Evolutionary conservation across 2,113 vertebrate species (phyloP).

Genomic region (Laterallus jamaicensis): DNA sequence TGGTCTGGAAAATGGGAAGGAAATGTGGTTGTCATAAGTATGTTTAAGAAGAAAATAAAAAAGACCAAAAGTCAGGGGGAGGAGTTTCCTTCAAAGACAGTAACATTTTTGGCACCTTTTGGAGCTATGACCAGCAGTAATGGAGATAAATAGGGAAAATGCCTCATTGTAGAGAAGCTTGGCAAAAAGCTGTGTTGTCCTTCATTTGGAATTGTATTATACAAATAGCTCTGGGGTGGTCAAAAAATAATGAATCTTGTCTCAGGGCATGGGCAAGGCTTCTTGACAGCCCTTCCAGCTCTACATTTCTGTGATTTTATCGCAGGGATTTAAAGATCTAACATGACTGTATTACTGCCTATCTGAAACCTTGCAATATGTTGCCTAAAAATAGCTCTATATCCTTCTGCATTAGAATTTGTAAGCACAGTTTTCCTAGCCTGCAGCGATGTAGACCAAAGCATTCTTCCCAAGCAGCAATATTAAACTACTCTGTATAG

Average conservation of each 20-base stretch:
- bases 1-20: not conserved
- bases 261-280: not conserved
- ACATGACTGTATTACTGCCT: not conserved
- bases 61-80: accelerated
- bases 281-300: not conserved
- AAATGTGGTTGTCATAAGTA: not conserved
- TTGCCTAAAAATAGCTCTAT: slow-evolving; percentile 33
- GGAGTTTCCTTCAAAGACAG: not conserved
- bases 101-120: not conserved
- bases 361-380: not conserved
- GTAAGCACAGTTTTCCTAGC: slow-evolving; percentile 32
- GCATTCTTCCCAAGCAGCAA: not conserved
- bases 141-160: not conserved
- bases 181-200: not conserved
- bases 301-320: not conserved
- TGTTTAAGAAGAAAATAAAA: not conserved
- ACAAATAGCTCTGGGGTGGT: not conserved
- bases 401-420: slow-evolving; percentile 18
- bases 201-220: not conserved
- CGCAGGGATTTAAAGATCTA: not conserved
- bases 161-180: not conserved
- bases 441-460: slow-evolving; percentile 33
- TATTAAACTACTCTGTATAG: slow-evolving; percentile 16
- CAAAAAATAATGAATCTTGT: not conserved
- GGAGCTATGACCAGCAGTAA: not conserved